Evolutionary conservation across 2,797 vertebrate genomes (phyloP).

Genomic region (Poeciliopsis paucimaculata): DNA sequence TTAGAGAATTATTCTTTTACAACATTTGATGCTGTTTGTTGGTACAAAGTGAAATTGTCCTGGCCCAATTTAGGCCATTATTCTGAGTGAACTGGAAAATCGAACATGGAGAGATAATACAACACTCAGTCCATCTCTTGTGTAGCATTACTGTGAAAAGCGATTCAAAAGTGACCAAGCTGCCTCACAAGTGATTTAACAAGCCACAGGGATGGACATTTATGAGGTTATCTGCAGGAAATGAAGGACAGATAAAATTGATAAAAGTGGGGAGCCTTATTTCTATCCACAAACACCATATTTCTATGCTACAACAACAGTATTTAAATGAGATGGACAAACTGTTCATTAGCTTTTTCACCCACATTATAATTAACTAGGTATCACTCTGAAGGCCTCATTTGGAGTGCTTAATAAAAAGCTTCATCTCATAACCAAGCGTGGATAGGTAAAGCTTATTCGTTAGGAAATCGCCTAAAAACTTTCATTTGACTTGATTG

Average conservation of each 20-base stretch:
- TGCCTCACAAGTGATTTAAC: constrained; percentile 47
- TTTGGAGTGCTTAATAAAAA: background rate
- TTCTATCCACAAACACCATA: background rate
- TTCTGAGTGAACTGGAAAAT: background rate
- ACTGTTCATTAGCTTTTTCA: background rate
- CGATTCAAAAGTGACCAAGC: constrained; percentile 60
- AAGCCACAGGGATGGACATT: constrained; percentile 41
- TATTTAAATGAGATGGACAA: background rate
- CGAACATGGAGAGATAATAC: background rate
- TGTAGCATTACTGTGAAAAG: constrained; percentile 34
- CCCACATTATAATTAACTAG: background rate
- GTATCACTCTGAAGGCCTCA: background rate
- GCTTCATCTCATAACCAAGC: background rate
- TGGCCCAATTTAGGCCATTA: background rate
- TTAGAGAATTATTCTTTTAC: background rate
- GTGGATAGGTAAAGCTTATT: background rate
- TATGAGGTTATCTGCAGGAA: constrained; percentile 46
- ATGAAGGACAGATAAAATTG: constrained; percentile 42
- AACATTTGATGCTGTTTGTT: background rate
- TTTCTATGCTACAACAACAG: background rate
- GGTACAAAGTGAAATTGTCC: background rate
- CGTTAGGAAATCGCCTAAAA: background rate
- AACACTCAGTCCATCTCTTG: constrained; percentile 21
- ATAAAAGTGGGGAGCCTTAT: constrained; percentile 34
- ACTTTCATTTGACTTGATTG: background rate